These are phyloP conservation scores for Petrophora chlorosata DNA, from an alignment of 2,888 invertebrate genomes.

Conservation along the genomic window DNA sequence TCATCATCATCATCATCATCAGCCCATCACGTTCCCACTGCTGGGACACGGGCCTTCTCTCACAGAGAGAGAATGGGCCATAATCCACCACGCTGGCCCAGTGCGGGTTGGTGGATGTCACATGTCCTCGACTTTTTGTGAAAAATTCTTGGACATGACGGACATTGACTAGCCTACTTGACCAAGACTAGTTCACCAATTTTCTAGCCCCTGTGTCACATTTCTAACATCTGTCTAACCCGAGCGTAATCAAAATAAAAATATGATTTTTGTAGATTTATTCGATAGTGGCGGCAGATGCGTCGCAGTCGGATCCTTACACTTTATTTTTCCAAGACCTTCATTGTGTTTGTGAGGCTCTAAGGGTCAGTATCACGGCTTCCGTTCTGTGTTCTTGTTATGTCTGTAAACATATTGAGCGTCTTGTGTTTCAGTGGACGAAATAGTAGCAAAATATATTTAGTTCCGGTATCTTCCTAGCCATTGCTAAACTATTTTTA, in stretches of 20 bases:
- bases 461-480: too few species aligned
- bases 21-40: too few species aligned
- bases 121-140: too few species aligned
- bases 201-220: conserved; percentile 44
- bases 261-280: conserved; percentile 83
- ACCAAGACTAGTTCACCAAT: neutral
- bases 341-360: conserved; percentile 65
- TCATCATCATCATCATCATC: too few species aligned
- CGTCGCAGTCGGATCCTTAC: conserved; percentile 61
- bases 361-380: conserved; percentile 77
- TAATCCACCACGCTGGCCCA: too few species aligned
- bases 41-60: too few species aligned
- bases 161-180: too few species aligned
- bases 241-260: conserved; percentile 82
- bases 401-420: conserved; percentile 39
- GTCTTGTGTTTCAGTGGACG: neutral
- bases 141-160: too few species aligned
- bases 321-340: conserved; percentile 75
- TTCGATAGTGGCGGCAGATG: conserved; percentile 81
- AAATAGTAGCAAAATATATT: too few species aligned
- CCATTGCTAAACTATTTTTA: too few species aligned
- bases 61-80: too few species aligned
- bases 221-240: conserved; percentile 78
- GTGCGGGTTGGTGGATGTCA: too few species aligned
- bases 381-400: conserved; percentile 66